Evolutionary conservation across 64 coral and sea anemone species (phyloP).

Genomic region (Pocillopora verrucosa): DNA sequence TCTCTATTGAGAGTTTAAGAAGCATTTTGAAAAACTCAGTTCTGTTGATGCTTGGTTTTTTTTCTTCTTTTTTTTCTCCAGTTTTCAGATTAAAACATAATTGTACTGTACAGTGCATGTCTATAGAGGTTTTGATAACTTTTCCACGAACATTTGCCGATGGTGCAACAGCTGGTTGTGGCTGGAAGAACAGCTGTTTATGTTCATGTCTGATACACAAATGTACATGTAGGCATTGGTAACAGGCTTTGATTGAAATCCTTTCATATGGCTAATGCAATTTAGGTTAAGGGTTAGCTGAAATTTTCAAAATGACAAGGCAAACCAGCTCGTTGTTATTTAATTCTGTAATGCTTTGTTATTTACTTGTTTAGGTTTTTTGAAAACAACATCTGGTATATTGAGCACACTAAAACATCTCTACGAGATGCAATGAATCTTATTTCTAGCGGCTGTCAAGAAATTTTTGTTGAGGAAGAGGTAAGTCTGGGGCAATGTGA

Average conservation of each 20-base stretch:
- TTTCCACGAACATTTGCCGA: no score
- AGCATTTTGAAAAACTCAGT: no score
- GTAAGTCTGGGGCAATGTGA: slow-evolving; percentile 18
- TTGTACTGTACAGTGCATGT: no score
- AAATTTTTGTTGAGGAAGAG: slow-evolving; percentile 87
- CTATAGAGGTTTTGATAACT: no score
- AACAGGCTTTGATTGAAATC: not conserved
- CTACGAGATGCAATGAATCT: slow-evolving; percentile 64
- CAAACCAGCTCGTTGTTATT: not conserved
- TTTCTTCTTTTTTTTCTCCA: no score
- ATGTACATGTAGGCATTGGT: not conserved
- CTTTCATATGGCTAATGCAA: not conserved
- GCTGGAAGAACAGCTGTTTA: no score
- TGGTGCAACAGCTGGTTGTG: no score
- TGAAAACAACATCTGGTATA: slow-evolving; percentile 77
- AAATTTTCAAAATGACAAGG: not conserved
- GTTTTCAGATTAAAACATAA: no score
- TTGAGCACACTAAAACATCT: slow-evolving; percentile 43
- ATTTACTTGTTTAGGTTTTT: slow-evolving; percentile 48
- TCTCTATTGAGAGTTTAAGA: no score
- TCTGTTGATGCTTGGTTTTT: no score
- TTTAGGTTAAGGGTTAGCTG: not conserved
- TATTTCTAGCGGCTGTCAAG: slow-evolving; percentile 30
- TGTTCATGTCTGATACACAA: no score
- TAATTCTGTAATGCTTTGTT: not conserved